phyloP scores from a whole-genome alignment of 2,113 vertebrate species.

The Anthoscopus minutus region DNA sequence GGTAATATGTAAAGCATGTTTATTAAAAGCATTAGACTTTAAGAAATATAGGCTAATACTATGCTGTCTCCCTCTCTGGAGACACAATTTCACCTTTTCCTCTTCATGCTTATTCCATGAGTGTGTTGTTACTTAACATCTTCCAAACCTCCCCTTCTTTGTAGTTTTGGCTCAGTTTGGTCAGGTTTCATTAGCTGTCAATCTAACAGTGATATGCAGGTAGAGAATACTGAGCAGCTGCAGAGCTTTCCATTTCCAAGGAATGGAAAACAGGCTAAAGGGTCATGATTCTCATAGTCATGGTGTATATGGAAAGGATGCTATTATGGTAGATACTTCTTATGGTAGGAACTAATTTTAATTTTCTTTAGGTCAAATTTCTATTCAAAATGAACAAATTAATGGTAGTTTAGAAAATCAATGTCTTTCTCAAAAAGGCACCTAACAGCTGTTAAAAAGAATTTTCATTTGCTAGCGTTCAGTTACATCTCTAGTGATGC shows the following conservation, averaged over 20 bases:
- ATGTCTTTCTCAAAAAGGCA: background rate
- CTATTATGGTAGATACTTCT: background rate
- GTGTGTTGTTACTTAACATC: background rate
- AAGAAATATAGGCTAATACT: background rate
- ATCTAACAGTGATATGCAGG: background rate
- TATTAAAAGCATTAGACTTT: background rate
- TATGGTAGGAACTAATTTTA: background rate
- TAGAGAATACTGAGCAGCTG: background rate
- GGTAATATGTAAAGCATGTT: background rate
- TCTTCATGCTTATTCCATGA: background rate
- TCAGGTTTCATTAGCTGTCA: background rate
- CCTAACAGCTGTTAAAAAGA: background rate
- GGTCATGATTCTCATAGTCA: background rate
- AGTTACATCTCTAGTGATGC: background rate
- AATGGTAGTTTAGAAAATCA: background rate
- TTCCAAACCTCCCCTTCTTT: background rate
- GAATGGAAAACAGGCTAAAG: background rate
- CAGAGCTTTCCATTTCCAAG: background rate
- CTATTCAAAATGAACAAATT: background rate
- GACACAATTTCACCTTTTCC: background rate
- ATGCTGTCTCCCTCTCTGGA: background rate
- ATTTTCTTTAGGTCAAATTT: background rate
- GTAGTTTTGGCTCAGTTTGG: background rate
- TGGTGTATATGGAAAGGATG: background rate
- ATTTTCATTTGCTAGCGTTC: background rate